These are phyloP conservation scores for Abrostola triplasia DNA, from an alignment of 2,888 invertebrate species.

Conservation along the genomic window DNA sequence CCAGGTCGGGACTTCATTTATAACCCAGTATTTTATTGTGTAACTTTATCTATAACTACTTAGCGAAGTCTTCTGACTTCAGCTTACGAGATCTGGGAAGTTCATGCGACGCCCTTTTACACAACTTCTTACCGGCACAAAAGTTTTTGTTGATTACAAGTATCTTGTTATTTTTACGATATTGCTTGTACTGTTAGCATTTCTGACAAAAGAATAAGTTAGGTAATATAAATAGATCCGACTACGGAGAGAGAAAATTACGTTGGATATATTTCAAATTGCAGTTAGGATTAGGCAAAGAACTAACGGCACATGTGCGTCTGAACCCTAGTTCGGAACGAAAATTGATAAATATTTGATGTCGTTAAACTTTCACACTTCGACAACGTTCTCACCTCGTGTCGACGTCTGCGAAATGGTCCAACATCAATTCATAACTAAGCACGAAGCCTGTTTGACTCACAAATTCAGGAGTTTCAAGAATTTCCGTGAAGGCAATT, in stretches of 20 bases:
- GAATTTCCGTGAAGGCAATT: slow-evolving; percentile 40
- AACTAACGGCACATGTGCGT: slow-evolving; percentile 55
- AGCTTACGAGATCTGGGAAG: slow-evolving; percentile 56
- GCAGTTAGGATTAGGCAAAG: slow-evolving; percentile 54
- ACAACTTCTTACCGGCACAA: slow-evolving; percentile 41
- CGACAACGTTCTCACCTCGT: slow-evolving; percentile 59
- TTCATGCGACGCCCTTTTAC: slow-evolving; percentile 48
- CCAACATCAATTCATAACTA: slow-evolving; percentile 58
- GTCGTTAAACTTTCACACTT: slow-evolving; percentile 69
- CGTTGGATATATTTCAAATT: slow-evolving; percentile 32
- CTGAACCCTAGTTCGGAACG: slow-evolving; percentile 48
- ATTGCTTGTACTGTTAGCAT: slow-evolving; percentile 28
- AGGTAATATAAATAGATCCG: neutral
- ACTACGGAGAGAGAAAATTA: slow-evolving; percentile 9
- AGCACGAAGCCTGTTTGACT: slow-evolving; percentile 40
- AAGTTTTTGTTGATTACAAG: slow-evolving; percentile 53
- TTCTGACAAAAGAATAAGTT: slow-evolving; percentile 14
- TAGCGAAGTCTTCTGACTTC: slow-evolving; percentile 43
- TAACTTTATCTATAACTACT: slow-evolving; percentile 57
- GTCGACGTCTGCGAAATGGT: slow-evolving; percentile 58
- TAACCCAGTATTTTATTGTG: slow-evolving; percentile 47
- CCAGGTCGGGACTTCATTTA: slow-evolving; percentile 33
- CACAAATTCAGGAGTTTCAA: slow-evolving; percentile 37
- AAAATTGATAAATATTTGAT: slow-evolving; percentile 72
- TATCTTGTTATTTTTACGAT: slow-evolving; percentile 50